Base-by-base conservation (phyloP, 2,797 vertebrate species). In the Gymnothorax reevesii region DNA sequence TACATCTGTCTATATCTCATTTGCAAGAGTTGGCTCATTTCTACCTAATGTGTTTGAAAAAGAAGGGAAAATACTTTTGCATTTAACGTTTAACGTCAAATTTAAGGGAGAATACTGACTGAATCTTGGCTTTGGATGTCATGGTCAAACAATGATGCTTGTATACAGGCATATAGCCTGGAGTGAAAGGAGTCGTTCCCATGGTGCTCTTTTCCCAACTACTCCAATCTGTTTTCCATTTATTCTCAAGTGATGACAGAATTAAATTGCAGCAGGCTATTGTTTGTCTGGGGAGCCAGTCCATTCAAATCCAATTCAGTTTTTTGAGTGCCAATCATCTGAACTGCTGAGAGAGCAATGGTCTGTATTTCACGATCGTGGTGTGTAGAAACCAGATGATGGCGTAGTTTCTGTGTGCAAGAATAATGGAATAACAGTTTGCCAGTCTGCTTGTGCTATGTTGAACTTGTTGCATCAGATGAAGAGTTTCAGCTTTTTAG, bases 161-260 rank as follows among this genome's bases (percentile, higher is more conserved):
- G 49, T 80, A 20, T 80, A 10, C 22, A 80, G 49, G 77, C 77
- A 55, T 52, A 80, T 80, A 20, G 22, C 7, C 82, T 83, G 49
- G 77, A 54, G 49, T 80, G 77, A 80, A 33, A 57, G n/a, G 57
- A 33, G 60, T 59, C 57, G 17, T 33, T 27, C 52, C 25, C 57
- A 83, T 33, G 82, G 27, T 59, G 15, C 57, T 15, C n/a, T 42
- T 57, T 27, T 83, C 57, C 60, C 57, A 83, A 33, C 57, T 59
- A 27, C 82, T 27, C 15, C 22, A 83, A 83, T 83, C 82, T 60
- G 49, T 80, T 80, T 80, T 6, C 20, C 77, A 80, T 80, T 54
- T 15, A 80, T 54, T 55, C 77, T 80, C 54, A 54, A 22, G 77
- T 80, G 77, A 55, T 80, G 49, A 55, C 20, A 55, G 49, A 80